Evolutionary conservation across 2,113 vertebrate species (phyloP), one percentile per base, ranked within the genome.

Genomic region (Zosterops hypoxanthus): DNA sequence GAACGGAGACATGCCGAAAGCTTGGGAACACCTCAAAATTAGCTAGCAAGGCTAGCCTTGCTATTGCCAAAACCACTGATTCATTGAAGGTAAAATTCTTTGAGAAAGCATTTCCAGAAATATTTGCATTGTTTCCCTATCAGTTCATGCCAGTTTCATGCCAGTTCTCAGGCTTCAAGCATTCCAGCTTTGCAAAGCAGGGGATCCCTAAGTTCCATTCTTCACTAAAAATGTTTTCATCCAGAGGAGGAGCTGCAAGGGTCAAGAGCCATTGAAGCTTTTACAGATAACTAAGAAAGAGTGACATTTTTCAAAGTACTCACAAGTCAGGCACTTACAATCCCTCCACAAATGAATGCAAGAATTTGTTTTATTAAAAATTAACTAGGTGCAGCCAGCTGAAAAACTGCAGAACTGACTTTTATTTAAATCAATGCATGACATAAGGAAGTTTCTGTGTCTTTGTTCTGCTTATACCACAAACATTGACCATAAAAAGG

Each of bases 91-190:
- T 16, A 88, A 89, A 91, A 91, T 57, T 41, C 53, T 75, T 82
- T 87, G 52, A 76, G 66, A 94, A 94, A 72, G 4, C 4, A 56
- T 88, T 97, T 95, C 46, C 66, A 88, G 82, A 85, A 90, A 72
- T 87, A 76, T 72, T 88, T 94, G 33, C 41, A 92, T 96, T 94
- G 92, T 96, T 94, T 88, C 77, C 42, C 17, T 91, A 81, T 78
- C 80, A 53, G 56, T 78, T 93, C 33, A 12, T 81, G 60, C 57
- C 39, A 70, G 36, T 88, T 92, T 73, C 50, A 55, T 88, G 68
- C 68, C 76, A 81, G 33, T 94, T 93, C 86, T 95, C 92, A 96
- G 82, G 68, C 56, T 92, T 77, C 34, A 72, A 73, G 31, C 14
- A 55, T 86, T 73, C 39, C 55, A 73, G 7, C 12, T 88, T 88